Base-by-base conservation (phyloP, 2,113 vertebrate species). In the Echinops telfairi region DNA sequence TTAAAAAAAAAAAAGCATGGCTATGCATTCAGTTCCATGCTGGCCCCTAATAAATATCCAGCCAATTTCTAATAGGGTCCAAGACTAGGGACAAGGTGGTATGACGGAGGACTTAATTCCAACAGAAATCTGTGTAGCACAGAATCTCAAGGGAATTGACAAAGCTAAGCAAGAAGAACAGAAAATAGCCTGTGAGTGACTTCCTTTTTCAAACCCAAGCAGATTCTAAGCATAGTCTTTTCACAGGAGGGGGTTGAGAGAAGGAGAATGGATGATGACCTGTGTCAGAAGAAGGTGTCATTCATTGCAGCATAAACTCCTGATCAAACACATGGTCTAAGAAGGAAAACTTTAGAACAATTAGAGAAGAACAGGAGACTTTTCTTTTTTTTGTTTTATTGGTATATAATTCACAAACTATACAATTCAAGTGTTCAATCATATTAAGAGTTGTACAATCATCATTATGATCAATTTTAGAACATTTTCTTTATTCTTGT, bases 201-300 rank as follows among this genome's bases (percentile, higher is more conserved):
- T 68, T 36, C 78, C n/a, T 90, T 73, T 73, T 86, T 89, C 83
- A 82, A 66, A 94, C 38, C 19, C 75, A 86, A 87, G 19, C 23
- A 70, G 19, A 17, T 27, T 68, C 75, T 83, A 73, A 40, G 7
- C 79, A 68, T 82, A 77, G 33, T 93, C 16, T 92, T 90, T 86
- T 53, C 81, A 20, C 47, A 68, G 36, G 53, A 85, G 9, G n/a
- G n/a, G 17, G 38, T 57, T 64, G 12, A 84, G 36, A 58, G 66
- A 14, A 1, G 23, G 84, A 73, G 40, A 83, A 60, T 81, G 60
- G n/a, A 1, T 66, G 38, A 85, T 27, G 22, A 31, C 43, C 22
- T 85, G 68, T 43, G 40, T 88, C 60, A 87, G 38, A 70, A 40
- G 58, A 60, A 86, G 22, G 40, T 23, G 19, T 27, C 9, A 15